Percentiles rank a stretch among this genome's conserved stretches.
Conservation (phyloP, 1,140 invertebrate genomes). For the Meloidogyne exigua region DNA sequence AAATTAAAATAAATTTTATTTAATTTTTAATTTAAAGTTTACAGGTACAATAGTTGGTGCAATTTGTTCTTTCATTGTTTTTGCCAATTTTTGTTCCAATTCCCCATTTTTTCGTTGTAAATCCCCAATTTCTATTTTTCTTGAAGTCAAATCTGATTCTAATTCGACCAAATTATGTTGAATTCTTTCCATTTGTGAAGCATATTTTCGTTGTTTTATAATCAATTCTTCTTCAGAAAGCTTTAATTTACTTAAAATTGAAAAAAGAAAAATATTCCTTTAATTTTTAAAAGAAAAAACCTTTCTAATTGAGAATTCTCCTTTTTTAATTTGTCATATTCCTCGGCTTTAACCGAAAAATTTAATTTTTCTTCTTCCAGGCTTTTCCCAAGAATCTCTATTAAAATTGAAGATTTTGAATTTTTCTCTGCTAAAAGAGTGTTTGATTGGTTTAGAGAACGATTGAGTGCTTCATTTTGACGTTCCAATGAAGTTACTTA, state of each 20-base stretch:
- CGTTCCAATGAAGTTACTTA: conserved; percentile 22
- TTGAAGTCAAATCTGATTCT: conserved; percentile 2
- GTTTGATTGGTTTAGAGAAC: conserved; percentile 7
- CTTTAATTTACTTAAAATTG: conserved; percentile 15
- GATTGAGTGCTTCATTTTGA: conserved; percentile 29
- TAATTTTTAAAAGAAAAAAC: neutral
- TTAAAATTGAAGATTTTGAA: conserved; percentile 3
- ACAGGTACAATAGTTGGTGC: neutral
- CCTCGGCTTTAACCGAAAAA: conserved; percentile 11
- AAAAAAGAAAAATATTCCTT: no score
- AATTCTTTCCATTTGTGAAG: neutral
- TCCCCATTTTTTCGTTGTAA: conserved; percentile 14
- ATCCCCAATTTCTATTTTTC: neutral
- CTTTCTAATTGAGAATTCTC: conserved; percentile 7
- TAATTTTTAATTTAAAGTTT: no score
- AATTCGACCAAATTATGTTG: neutral
- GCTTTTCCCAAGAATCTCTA: neutral
- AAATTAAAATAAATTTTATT: neutral
- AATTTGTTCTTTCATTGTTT: neutral
- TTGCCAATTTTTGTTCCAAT: conserved; percentile 20
- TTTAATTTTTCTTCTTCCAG: conserved; percentile 21
- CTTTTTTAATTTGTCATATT: neutral
- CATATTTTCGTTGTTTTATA: neutral
- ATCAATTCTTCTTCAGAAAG: conserved; percentile 1
- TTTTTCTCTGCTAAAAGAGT: neutral